phyloP scores from a whole-genome alignment of 2,113 vertebrate genomes.

The Thinocorus orbignyianus region DNA sequence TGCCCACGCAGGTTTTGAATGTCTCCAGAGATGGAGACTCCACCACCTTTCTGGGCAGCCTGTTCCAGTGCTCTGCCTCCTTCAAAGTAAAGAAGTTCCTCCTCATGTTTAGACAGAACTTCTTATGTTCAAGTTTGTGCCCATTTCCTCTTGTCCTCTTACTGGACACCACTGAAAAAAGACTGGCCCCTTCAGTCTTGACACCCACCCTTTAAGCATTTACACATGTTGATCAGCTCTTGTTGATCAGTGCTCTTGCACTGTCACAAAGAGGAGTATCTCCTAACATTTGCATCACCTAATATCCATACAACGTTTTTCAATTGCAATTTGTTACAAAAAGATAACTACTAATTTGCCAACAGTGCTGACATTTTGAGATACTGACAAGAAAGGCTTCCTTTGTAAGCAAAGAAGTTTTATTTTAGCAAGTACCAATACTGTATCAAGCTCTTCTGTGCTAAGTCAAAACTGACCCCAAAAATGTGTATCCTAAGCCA shows the following conservation, averaged over 20 bases:
- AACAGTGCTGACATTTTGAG: background rate
- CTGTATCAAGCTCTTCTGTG: background rate
- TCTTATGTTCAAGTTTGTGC: no score
- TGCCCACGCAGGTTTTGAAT: no score
- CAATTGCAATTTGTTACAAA: background rate
- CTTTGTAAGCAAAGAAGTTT: background rate
- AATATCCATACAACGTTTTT: background rate
- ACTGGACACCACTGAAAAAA: no score
- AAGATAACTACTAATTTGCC: background rate
- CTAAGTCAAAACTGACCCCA: conserved; percentile 16
- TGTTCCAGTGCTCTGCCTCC: no score
- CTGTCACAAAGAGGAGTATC: background rate
- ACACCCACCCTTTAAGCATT: no score
- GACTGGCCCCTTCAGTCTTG: no score
- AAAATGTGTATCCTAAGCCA: conserved; percentile 13
- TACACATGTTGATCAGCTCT: no score
- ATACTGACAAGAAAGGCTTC: background rate
- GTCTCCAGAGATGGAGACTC: no score
- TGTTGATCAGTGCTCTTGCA: background rate
- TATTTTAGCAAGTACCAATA: background rate
- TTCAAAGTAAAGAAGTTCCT: no score
- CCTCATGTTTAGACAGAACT: no score
- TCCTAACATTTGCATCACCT: background rate
- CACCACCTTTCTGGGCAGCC: no score
- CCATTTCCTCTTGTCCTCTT: no score